phyloP scores from a whole-genome alignment of 2,113 vertebrate species.

The Podocnemis expansa region DNA sequence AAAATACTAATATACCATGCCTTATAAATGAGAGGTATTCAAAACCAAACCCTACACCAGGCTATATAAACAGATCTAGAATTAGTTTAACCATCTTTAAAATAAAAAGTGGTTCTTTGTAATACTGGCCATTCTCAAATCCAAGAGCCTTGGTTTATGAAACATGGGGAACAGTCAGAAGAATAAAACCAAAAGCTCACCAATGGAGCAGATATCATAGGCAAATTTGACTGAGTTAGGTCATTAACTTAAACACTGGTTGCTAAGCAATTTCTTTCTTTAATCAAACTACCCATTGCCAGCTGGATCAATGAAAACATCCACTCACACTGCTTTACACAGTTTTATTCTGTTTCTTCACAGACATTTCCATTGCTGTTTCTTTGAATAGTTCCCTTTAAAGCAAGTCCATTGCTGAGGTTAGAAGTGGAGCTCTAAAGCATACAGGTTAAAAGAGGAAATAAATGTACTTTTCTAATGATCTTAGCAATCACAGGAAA shows the following conservation, averaged over 20 bases:
- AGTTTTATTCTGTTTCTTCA: constrained; percentile 44
- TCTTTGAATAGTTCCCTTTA: constrained; percentile 20
- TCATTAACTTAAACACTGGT: constrained; percentile 44
- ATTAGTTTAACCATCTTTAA: neutral
- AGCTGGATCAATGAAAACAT: constrained; percentile 68
- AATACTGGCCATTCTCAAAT: neutral
- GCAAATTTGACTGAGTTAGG: constrained; percentile 41
- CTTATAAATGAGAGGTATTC: fast-evolving
- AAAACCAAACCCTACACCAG: fast-evolving
- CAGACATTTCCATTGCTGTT: neutral
- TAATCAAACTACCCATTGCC: constrained; percentile 51
- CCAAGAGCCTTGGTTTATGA: neutral
- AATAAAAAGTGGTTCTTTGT: neutral
- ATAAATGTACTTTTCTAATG: constrained; percentile 13
- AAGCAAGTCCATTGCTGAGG: constrained; percentile 7
- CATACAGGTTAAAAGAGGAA: neutral
- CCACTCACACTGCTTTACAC: constrained; percentile 29
- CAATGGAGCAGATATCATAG: neutral
- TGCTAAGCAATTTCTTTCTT: constrained; percentile 62
- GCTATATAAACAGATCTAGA: fast-evolving
- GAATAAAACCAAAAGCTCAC: neutral
- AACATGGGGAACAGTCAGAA: neutral
- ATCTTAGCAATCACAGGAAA: constrained; percentile 5
- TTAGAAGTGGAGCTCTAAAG: neutral
- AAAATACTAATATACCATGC: fast-evolving